Evolutionary conservation across 2,888 invertebrate species (phyloP), one percentile per base, ranked within the genome.

Genomic region (Nezara viridula): DNA sequence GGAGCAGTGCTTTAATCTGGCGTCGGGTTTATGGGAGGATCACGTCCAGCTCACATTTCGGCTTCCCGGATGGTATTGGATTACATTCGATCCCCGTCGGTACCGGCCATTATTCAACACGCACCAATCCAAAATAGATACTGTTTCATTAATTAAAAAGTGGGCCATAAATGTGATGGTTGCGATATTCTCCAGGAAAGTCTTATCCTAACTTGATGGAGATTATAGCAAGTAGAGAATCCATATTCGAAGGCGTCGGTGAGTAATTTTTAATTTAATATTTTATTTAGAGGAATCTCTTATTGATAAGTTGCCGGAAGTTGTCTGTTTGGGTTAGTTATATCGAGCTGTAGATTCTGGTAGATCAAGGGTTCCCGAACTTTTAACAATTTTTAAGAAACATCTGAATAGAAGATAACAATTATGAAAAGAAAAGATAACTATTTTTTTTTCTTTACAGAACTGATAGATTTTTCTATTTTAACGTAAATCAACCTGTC

Each of bases 1-100:
- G 37, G 7, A 21, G 32, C 37, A 37, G 73, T 21, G 73, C 73
- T 73, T 73, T 73, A 73, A 73, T 73, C 19, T 37, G 12, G 37
- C 14, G 7, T 21, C 40, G 37, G 73, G 73, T 73, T 73, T 73
- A 73, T 6, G 12, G 19, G n/a, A 27, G 32, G 73, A 40, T 32
- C 73, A 73, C 73, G 73, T 73, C 73, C 40, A 40, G 32, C 73
- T 73, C 73, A 37, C 73, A 16, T 73, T 73, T 73, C 73, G 32
- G 37, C 73, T 37, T 73, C 55, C 55, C 55, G 55, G 55, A 27
- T 27, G 55, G 55, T 55, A 55, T 55, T 55, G 55, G 55, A 10
- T 55, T 55, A 55, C 55, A 2, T 55, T 55, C 55, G n/a, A 55
- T 55, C n/a, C 24, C 24, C n/a, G 16, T 3, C n/a, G 10, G 2